These are phyloP conservation scores for Entomyzon cyanotis DNA, from an alignment of 2,113 vertebrate genomes.

Conservation along the genomic window DNA sequence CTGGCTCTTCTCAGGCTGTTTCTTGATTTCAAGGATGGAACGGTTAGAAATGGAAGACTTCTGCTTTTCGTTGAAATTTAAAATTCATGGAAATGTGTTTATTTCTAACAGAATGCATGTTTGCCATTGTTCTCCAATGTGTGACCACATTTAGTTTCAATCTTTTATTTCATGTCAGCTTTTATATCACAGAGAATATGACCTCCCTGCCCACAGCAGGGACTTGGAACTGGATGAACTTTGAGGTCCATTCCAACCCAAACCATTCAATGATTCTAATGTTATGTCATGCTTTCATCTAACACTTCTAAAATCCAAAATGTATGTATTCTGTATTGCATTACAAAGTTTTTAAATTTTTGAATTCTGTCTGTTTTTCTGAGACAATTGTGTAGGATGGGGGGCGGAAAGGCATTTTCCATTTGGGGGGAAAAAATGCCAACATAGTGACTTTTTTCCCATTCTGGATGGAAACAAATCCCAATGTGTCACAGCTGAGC, in stretches of 20 bases:
- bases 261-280: not conserved
- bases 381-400: not conserved
- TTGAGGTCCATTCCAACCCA: not conserved
- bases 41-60: not conserved
- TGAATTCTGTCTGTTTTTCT: not conserved
- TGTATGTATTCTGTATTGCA: not conserved
- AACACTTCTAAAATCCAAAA: not conserved
- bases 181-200: not conserved
- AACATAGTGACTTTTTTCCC: not conserved
- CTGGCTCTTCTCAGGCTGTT: not conserved
- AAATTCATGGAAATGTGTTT: not conserved
- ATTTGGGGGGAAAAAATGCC: not conserved
- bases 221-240: not conserved
- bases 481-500: not conserved
- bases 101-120: not conserved
- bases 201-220: not conserved
- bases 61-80: not conserved
- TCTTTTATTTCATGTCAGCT: not conserved
- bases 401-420: not conserved
- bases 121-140: not conserved
- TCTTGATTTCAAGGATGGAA: not conserved
- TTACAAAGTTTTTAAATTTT: not conserved
- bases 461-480: conserved; percentile 14
- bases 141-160: not conserved
- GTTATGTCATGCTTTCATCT: not conserved